phyloP scores from a whole-genome alignment of 2,888 invertebrate genomes.

The Polymixis flavicincta region DNA sequence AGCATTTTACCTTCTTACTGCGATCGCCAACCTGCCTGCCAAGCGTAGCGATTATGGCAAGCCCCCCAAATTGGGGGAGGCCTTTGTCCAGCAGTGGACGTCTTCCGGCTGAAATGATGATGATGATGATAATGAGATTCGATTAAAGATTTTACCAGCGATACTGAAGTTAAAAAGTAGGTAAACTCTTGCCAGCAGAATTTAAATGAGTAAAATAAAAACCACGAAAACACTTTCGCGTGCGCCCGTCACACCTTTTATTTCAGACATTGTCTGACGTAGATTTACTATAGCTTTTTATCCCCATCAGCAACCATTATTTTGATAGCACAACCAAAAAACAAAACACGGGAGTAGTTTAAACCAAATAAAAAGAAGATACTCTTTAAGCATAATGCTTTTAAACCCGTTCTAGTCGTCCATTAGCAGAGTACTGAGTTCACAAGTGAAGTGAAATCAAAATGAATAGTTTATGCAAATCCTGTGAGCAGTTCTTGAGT shows the following conservation, averaged over 20 bases:
- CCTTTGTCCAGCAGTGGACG: no score
- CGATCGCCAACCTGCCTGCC: no score
- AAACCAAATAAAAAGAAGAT: slow-evolving; percentile 49
- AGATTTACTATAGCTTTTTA: slow-evolving; percentile 42
- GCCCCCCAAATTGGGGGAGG: no score
- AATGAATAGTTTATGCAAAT: slow-evolving; percentile 65
- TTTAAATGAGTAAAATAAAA: slow-evolving; percentile 26
- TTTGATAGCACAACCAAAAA: slow-evolving; percentile 28
- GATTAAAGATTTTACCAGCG: neutral
- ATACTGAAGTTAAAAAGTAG: neutral
- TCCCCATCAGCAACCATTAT: slow-evolving; percentile 33
- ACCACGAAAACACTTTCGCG: slow-evolving; percentile 18
- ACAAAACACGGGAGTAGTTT: slow-evolving; percentile 16
- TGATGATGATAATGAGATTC: no score
- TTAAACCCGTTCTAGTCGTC: slow-evolving; percentile 50
- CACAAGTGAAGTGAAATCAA: slow-evolving; percentile 61
- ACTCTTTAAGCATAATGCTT: slow-evolving; percentile 48
- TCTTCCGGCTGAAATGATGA: no score
- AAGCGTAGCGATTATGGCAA: no score
- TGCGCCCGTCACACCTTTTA: slow-evolving; percentile 12
- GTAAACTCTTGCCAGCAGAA: slow-evolving; percentile 1
- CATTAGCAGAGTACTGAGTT: slow-evolving; percentile 53
- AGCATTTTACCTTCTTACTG: no score
- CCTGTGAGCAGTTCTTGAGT: slow-evolving; percentile 60
- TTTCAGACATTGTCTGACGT: slow-evolving; percentile 31